Evolutionary conservation across 2,888 invertebrate genomes (phyloP), one percentile per base, ranked within the genome.

Genomic region (Hyalella azteca): DNA sequence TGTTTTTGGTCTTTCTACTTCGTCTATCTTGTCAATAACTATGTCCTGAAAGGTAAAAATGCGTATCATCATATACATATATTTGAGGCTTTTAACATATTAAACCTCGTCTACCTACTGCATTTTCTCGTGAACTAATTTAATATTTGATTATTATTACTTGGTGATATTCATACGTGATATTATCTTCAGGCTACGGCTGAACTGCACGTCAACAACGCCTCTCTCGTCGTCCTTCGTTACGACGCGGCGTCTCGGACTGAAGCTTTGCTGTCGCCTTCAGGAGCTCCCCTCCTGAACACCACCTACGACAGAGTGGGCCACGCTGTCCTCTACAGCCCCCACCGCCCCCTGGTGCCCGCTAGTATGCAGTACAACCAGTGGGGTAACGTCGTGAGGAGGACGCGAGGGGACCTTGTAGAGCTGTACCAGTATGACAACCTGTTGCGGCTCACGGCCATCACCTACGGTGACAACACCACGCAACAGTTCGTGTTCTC

Each of bases 231-330:
- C 48, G 95, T 95, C 22, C 93, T 97, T 77, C 96, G 97, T 88
- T 97, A 96, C 87, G 96, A 98, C 87, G 95, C 96, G 87, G 94
- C 94, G 83, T 93, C 93, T 60, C 94, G 95, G 85, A 93, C 93
- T 50, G 96, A 97, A 88, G 95, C 94, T 0, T 94, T 97, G 88
- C 49, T 81, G 29, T 78, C 78, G 15, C 78, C 81, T 5, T 82
- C 84, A 5, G 82, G 80, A 13, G 78, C 78, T 19, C 75, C 79
- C 60, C 81, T 85, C 5, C 80, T 85, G 59, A 84, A 85, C 81
- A 79, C 83, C 15, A 79, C 80, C 5, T 85, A 85, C 78, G 85
- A 85, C 41, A n/a, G 29, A 7, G 40, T 80, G 41, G 84, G 84
- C 4, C 73, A 84, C 60, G 84, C 85, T 41, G 75, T 80, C 50